Evolutionary conservation across 2,113 vertebrate genomes (phyloP).

Genomic region (Girardinichthys multiradiatus): DNA sequence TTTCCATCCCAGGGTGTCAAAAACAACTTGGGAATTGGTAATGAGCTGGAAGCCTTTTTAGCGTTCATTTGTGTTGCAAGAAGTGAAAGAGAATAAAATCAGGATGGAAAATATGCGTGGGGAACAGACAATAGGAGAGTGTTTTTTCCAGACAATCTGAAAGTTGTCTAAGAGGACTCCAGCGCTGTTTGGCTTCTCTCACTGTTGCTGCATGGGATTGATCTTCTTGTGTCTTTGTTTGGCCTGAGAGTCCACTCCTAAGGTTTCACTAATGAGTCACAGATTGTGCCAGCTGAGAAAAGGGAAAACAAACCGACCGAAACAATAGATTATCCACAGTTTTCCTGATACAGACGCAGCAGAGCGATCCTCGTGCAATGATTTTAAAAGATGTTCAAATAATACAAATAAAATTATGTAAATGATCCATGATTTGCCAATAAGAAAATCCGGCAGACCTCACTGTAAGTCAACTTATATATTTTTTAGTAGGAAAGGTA

Average conservation of each 20-base stretch:
- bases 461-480: not conserved
- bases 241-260: slow-evolving; percentile 36
- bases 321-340: not conserved
- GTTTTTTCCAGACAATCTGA: slow-evolving; percentile 18
- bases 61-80: slow-evolving; percentile 36
- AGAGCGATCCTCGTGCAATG: not conserved
- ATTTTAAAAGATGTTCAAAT: not conserved
- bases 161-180: slow-evolving; percentile 6
- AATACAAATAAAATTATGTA: not conserved
- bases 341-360: not conserved
- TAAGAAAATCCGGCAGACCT: not conserved
- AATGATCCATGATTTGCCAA: not conserved
- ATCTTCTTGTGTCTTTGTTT: slow-evolving; percentile 52
- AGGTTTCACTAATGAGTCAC: slow-evolving; percentile 48
- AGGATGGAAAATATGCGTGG: slow-evolving; percentile 37
- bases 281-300: slow-evolving; percentile 27
- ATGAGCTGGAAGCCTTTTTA: slow-evolving; percentile 50
- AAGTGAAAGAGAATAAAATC: slow-evolving; percentile 48
- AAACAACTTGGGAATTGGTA: slow-evolving; percentile 38
- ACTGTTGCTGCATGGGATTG: slow-evolving; percentile 39
- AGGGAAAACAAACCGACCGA: slow-evolving; percentile 33
- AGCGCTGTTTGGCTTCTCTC: slow-evolving; percentile 34
- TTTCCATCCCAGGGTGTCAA: slow-evolving; percentile 40
- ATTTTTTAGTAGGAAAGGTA: not conserved
- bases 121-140: slow-evolving; percentile 34